These are phyloP conservation scores for Drosophila mercatorum DNA, from an alignment of 2,888 invertebrate species.

Conservation along the genomic window DNA sequence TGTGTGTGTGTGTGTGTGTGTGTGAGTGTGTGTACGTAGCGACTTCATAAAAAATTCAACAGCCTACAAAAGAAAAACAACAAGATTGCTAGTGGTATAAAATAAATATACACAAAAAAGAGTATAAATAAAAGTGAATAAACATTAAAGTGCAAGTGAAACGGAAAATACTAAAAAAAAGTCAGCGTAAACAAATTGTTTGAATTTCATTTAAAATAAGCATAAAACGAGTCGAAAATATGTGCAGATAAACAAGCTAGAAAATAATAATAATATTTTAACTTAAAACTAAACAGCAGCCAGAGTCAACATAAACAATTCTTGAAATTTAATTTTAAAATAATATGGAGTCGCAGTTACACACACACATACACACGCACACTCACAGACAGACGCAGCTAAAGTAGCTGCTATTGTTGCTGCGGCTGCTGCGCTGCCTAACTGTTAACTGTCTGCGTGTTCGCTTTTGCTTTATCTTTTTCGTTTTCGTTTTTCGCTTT, in stretches of 20 bases:
- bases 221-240: conserved; percentile 22
- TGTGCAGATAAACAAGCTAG: conserved; percentile 10
- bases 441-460: conserved; percentile 40
- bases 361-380: conserved; percentile 11
- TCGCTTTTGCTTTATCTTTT: conserved; percentile 53
- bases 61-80: conserved; percentile 55
- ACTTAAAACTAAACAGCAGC: background rate
- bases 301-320: conserved; percentile 3
- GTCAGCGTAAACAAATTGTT: conserved; percentile 6
- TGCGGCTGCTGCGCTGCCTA: conserved; percentile 24
- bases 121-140: conserved; percentile 49
- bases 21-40: conserved; percentile 37
- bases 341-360: conserved; percentile 1
- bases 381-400: conserved; percentile 10
- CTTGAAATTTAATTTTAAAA: conserved; percentile 5
- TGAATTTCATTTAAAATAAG: conserved; percentile 31
- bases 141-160: conserved; percentile 37
- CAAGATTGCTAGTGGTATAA: conserved; percentile 28
- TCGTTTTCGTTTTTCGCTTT: conserved; percentile 57
- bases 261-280: background rate
- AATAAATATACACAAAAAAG: conserved; percentile 16
- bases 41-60: conserved; percentile 72
- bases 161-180: conserved; percentile 28
- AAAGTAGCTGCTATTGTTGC: conserved; percentile 20
- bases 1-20: background rate